A percentile compares a stretch with the other conserved stretches of the same genome.
phyloP scores from a whole-genome alignment of 2,113 vertebrate species.

The Scomber japonicus region DNA sequence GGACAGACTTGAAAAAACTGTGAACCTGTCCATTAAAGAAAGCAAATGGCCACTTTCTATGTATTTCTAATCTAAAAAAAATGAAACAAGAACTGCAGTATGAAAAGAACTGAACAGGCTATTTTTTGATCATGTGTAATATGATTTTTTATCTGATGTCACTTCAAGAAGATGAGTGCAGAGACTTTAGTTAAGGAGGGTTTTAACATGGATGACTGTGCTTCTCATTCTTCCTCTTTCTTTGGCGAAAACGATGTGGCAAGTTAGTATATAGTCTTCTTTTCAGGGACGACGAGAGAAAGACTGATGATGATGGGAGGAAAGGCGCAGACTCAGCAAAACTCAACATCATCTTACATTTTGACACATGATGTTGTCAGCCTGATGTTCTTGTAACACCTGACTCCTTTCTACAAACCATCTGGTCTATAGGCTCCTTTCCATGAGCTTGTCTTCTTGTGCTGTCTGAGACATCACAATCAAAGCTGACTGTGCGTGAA shows the following conservation, averaged over 20 bases:
- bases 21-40: neutral
- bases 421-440: constrained; percentile 68
- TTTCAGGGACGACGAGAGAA: constrained; percentile 5
- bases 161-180: neutral
- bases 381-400: constrained; percentile 73
- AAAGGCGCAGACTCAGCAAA: constrained; percentile 31
- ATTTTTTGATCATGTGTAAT: neutral
- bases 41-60: neutral
- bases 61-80: neutral
- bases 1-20: too few species aligned
- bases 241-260: constrained; percentile 26
- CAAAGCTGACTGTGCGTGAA: constrained; percentile 34
- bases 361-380: constrained; percentile 51
- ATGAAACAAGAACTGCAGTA: neutral
- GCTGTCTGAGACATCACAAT: constrained; percentile 43
- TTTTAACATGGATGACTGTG: constrained; percentile 1
- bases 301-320: constrained; percentile 34
- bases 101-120: neutral
- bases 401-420: constrained; percentile 67
- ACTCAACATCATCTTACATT: constrained; percentile 24
- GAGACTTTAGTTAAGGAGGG: neutral
- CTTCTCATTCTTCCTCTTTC: constrained; percentile 1
- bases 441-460: constrained; percentile 6
- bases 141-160: neutral
- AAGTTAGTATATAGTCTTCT: constrained; percentile 28